phyloP scores from a whole-genome alignment of 2,888 invertebrate genomes.

The Tinea trinotella region DNA sequence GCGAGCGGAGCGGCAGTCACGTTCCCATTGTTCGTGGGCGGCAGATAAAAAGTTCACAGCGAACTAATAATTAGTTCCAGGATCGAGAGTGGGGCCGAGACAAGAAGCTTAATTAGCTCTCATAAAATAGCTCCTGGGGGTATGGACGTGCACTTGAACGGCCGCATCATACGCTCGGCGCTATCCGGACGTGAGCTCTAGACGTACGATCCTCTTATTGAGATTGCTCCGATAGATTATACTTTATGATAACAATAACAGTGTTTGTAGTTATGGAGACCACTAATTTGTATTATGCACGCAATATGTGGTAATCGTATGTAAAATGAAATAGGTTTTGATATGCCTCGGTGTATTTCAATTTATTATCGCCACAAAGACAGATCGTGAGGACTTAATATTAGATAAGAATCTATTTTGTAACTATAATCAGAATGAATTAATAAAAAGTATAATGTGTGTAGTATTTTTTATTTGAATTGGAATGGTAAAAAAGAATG shows the following conservation, averaged over 20 bases:
- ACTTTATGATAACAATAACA: not conserved
- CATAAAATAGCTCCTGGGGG: slow-evolving; percentile 40
- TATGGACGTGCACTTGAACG: slow-evolving; percentile 17
- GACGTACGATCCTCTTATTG: not conserved
- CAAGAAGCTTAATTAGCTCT: slow-evolving; percentile 63
- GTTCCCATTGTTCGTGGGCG: slow-evolving; percentile 63
- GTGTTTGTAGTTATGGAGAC: not conserved
- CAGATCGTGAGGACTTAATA: slow-evolving; percentile 4
- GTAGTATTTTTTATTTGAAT: not conserved
- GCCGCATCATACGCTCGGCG: not conserved
- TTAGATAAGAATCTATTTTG: not conserved
- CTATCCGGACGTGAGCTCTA: not conserved
- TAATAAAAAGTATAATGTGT: not conserved
- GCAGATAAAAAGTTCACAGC: slow-evolving; percentile 61
- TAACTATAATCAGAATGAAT: not conserved
- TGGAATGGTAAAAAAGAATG: not conserved
- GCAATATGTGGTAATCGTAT: not conserved
- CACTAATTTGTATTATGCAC: not conserved
- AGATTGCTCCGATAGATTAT: not conserved
- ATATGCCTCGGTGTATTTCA: not conserved
- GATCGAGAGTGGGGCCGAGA: slow-evolving; percentile 45
- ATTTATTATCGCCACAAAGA: not conserved
- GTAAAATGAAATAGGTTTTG: not conserved
- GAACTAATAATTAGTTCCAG: slow-evolving; percentile 62
- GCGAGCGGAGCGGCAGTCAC: slow-evolving; percentile 49